Conservation (phyloP, 2,888 invertebrate species). For the Lasioglossum oenotherae region DNA sequence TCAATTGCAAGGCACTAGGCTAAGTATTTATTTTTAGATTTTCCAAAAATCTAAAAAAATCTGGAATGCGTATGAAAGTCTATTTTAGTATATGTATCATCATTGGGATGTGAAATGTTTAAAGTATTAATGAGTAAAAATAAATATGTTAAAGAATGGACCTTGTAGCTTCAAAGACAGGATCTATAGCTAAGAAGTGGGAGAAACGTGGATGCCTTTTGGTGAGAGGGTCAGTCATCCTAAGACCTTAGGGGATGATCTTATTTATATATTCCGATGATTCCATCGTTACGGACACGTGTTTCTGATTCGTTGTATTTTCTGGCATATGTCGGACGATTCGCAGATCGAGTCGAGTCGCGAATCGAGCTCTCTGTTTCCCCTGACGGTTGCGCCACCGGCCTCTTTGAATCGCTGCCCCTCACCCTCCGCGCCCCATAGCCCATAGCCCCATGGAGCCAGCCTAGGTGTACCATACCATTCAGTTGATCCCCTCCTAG, state of each 20-base stretch:
- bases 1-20: no score
- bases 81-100: not conserved
- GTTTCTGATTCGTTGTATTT: not conserved
- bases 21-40: not conserved
- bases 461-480: not conserved
- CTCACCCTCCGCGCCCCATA: not conserved
- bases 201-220: not conserved
- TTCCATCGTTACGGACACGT: not conserved
- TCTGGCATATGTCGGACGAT: not conserved
- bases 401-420: conserved; percentile 38
- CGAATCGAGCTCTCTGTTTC: conserved; percentile 2
- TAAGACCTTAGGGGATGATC: no score
- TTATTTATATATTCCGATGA: no score
- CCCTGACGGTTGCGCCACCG: conserved; percentile 21
- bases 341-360: not conserved
- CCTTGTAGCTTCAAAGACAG: not conserved
- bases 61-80: not conserved
- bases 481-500: not conserved
- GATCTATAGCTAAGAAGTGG: not conserved
- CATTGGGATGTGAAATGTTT: not conserved
- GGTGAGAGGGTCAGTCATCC: not conserved
- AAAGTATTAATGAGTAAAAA: no score
- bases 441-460: not conserved
- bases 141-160: not conserved
- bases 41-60: not conserved